Evolutionary conservation across 2,113 vertebrate species (phyloP), one percentile per base, ranked within the genome.

Genomic region (Hippocampus zosterae): DNA sequence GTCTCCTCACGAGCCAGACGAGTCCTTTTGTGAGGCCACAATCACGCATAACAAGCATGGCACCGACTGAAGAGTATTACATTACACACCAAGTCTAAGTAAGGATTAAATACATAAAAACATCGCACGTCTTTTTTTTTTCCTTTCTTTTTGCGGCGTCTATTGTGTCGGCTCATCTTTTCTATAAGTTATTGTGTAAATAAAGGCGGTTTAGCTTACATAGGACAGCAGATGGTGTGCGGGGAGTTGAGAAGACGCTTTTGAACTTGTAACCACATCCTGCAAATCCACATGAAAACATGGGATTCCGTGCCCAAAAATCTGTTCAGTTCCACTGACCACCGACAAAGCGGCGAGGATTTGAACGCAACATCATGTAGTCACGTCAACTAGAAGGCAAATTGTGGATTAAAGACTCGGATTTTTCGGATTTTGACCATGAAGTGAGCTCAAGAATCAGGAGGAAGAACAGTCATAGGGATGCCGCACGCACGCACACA

Each of bases 241-340:
- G 69, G 63, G 40, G 42, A 71, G 66, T 68, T 57, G 23, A 63
- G 72, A 65, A 70, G 78, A 85, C 79, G 69, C 75, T 84, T 86
- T 82, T 76, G 83, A 82, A 85, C 77, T 71, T 55, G 86, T 77
- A 89, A 89, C 72, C 59, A n/a, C 68, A 87, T 46, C 68, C 65
- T 55, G 68, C 27, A 76, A 78, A 81, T 73, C 64, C 72, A 67
- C 70, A 72, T 53, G 44, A 27, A 72, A 70, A 61, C 67, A 33
- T 0, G 64, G 33, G 74, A 71, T 78, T 70, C 41, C 19, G 74
- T 82, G 78, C 78, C 76, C 33, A 80, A 75, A 65, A 65, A 48
- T 76, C 72, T 64, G 46, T 48, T 46, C 61, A 29, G 44, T 42
- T 42, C 67, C 23, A 46, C 57, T 69, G 68, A 67, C 53, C 69